Conservation (phyloP, 2,888 invertebrate species). For the Lithophane leautieri region DNA sequence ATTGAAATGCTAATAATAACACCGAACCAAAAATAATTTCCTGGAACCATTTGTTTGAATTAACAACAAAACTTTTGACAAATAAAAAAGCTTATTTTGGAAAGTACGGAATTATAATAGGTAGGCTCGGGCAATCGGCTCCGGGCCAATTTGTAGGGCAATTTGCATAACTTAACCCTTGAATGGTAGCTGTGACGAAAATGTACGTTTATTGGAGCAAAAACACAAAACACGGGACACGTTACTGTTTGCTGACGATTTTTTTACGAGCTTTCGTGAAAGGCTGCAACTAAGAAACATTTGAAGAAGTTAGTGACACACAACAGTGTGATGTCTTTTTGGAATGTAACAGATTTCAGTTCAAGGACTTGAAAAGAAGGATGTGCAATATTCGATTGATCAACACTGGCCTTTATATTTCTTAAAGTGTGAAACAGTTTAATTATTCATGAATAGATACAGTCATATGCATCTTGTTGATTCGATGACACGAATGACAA, state of each 20-base stretch:
- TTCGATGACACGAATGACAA: constrained; percentile 6
- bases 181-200: constrained; percentile 75
- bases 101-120: constrained; percentile 73
- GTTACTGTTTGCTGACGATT: constrained; percentile 80
- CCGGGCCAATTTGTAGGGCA: constrained; percentile 77
- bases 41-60: constrained; percentile 66
- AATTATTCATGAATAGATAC: constrained; percentile 21
- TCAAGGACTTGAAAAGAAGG: neutral
- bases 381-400: neutral
- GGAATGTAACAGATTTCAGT: neutral
- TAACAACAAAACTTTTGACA: constrained; percentile 65
- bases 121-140: constrained; percentile 73
- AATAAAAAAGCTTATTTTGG: constrained; percentile 71
- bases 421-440: neutral
- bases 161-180: constrained; percentile 90
- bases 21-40: constrained; percentile 52
- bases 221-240: constrained; percentile 75
- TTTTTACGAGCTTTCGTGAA: constrained; percentile 72
- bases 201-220: constrained; percentile 84
- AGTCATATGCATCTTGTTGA: neutral
- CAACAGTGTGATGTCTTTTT: constrained; percentile 57
- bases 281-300: constrained; percentile 70
- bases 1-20: constrained; percentile 54
- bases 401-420: neutral
- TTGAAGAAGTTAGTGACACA: constrained; percentile 25